These are phyloP conservation scores for Toxostoma redivivum DNA, from an alignment of 2,113 vertebrate species.

Conservation along the genomic window DNA sequence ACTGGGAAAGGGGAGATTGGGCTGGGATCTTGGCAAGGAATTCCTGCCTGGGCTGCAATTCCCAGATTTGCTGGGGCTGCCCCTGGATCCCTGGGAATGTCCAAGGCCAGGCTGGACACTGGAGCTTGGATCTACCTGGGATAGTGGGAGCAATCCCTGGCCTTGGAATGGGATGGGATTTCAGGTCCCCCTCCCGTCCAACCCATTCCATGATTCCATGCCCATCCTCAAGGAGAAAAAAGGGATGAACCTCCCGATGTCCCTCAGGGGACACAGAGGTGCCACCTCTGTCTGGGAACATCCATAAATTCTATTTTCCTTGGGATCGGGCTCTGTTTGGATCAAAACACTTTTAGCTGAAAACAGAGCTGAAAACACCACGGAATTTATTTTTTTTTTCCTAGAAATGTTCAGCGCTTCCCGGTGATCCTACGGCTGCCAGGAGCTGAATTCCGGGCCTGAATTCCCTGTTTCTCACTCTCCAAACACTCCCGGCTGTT, in stretches of 20 bases:
- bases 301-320: neutral
- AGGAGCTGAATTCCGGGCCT: neutral
- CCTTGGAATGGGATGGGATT: neutral
- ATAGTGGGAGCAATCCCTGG: rapidly evolving
- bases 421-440: neutral
- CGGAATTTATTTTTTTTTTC: neutral
- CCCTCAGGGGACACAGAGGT: neutral
- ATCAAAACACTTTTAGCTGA: neutral
- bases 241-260: neutral
- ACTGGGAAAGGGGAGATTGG: neutral
- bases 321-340: neutral
- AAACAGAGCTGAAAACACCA: neutral
- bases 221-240: neutral
- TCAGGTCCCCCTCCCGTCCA: too few species aligned
- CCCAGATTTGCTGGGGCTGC: neutral
- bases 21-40: neutral
- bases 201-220: neutral
- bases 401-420: neutral
- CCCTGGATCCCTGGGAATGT: neutral
- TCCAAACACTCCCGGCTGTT: neutral
- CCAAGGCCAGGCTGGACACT: rapidly evolving
- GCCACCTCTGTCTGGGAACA: neutral
- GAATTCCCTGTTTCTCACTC: slow-evolving; percentile 1
- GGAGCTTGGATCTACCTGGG: neutral
- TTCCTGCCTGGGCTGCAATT: neutral